Evolutionary conservation across 2,888 invertebrate genomes (phyloP), one percentile per base, ranked within the genome.

Genomic region (Cryptophagus acutangulus): DNA sequence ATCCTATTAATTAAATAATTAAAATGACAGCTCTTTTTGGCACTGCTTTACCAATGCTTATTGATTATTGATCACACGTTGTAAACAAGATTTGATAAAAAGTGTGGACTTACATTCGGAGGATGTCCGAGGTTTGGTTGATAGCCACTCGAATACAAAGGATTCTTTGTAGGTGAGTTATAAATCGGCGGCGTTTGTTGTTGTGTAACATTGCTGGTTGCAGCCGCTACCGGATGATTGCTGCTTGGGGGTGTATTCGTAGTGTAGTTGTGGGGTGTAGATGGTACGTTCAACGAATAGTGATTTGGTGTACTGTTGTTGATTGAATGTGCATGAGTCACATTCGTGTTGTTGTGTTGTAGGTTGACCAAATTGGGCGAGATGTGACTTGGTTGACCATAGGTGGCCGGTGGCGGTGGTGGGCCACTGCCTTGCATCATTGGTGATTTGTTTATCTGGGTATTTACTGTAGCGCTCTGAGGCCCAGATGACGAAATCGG

Each of bases 401-500:
- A 64, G 3, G 60, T 55, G 3, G 61, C 45, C 3, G 63, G 57
- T 9, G 61, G 46, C n/a, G n/a, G n/a, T n/a, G n/a, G n/a, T n/a
- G n/a, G n/a, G n/a, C n/a, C n/a, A 38, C 62, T 62, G 52, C 63
- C 65, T 2, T 62, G 58, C 58, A 63, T 65, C 61, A 65, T 62
- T 12, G 62, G 59, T n/a, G n/a, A n/a, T 46, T 67, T 67, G 37
- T 54, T 61, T 31, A 63, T 41, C 36, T 56, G 61, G 13, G 57
- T 45, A 16, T 59, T 47, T 33, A 57, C 58, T 17, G 59, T 40
- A 15, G 64, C 48, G 47, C 57, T 62, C 67, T 74, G 67, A 63
- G 71, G 66, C 33, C 58, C 56, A 18, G 63, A 48, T 67, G 75
- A 71, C 52, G 76, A 70, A 59, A 73, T 76, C 65, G 78, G 76